These are phyloP conservation scores for Cylindroiulus punctatus DNA, from an alignment of 2,888 invertebrate species.

Conservation along the genomic window DNA sequence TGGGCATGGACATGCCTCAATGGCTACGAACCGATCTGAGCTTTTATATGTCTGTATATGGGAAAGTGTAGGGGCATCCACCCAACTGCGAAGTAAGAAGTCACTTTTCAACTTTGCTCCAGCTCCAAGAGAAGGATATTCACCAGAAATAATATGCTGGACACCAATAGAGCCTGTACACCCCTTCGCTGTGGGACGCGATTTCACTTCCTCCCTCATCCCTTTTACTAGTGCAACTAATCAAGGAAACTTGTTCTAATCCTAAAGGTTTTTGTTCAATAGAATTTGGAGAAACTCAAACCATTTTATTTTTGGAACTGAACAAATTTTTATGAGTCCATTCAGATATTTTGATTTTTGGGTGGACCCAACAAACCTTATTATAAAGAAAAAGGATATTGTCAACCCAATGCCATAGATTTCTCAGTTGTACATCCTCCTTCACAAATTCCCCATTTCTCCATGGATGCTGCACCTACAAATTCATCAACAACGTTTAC, in stretches of 20 bases:
- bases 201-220: constrained; percentile 58
- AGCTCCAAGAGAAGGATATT: neutral
- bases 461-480: constrained; percentile 62
- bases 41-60: constrained; percentile 48
- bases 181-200: constrained; percentile 50
- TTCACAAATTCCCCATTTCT: constrained; percentile 76
- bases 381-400: constrained; percentile 63
- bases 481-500: constrained; percentile 40
- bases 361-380: no score
- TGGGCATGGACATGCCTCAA: neutral
- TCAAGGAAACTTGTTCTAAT: constrained; percentile 34
- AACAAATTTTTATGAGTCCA: neutral
- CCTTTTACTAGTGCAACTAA: constrained; percentile 59
- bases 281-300: no score
- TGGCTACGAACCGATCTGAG: constrained; percentile 51
- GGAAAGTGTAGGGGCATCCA: neutral
- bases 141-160: neutral
- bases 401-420: constrained; percentile 86
- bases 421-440: constrained; percentile 76
- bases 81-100: constrained; percentile 46
- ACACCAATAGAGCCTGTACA: constrained; percentile 54
- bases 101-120: constrained; percentile 53
- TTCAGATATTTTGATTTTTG: no score
- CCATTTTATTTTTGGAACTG: neutral
- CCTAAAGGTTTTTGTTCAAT: no score